Evolutionary conservation across 2,113 vertebrate genomes (phyloP), one percentile per base, ranked within the genome.

Genomic region (Grallaria varia): DNA sequence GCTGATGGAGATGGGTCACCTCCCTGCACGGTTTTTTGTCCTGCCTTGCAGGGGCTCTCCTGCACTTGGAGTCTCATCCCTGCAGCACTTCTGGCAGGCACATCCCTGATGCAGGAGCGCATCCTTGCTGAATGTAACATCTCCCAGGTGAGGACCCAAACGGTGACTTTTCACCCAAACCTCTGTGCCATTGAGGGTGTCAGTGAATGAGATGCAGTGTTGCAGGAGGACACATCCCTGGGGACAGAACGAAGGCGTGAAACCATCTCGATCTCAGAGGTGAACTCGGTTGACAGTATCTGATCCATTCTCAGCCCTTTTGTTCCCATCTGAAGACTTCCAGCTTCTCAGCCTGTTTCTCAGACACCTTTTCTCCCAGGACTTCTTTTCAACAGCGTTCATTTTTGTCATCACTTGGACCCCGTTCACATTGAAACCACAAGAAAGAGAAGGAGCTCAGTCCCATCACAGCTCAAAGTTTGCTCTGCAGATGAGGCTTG

Each of bases 371-470:
- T 93, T 82, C 88, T 92, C 83, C 45, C 58, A 52, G 62, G 74
- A 60, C 35, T 75, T 31, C 82, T 85, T 90, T 84, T 78, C 78
- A 89, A 63, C 28, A 58, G 23, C 6, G n/a, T 8, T 92, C 12
- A 15, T 75, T 93, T 94, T 94, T 97, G 72, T 91, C 88, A 92
- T 96, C 4, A 0, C 52, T 88, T 96, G 92, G 85, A 84, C 24
- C 18, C 21, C 6, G 2, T 93, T 88, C 95, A 94, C 4, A 5
- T 0, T 37, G 89, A 95, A 94, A 92, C 90, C 90, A 93, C 88
- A 93, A 90, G 64, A 93, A 96, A 96, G 88, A 13, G 73, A 80
- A 92, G 95, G 80, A 93, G 86, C 86, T 75, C 40, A 50, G 66
- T 62, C 86, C 66, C 89, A 95, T 82, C 83, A 45, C 73, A 78